Base-by-base conservation (phyloP, 2,888 invertebrate species). In the Erebia palarica region DNA sequence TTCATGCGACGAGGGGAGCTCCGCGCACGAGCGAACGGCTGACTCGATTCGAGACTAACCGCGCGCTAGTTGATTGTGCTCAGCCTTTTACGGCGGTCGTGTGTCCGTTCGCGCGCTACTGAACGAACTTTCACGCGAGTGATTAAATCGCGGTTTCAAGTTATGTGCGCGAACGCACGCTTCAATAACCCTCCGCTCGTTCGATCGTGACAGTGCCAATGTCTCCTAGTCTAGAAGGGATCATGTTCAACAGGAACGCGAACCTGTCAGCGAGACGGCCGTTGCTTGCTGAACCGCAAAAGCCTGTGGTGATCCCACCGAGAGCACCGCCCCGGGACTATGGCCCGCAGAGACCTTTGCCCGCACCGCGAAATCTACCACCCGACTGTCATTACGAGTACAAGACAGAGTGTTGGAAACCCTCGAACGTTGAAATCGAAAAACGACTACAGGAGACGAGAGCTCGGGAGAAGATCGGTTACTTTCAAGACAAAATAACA, bases 211-310 rank as follows among this genome's bases (percentile, higher is more conserved):
- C 91, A 84, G 90, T 85, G 85, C 91, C 83, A 89, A 93, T 93
- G 93, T 92, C 93, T 88, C 93, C 92, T 80, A 93, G 92, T 75
- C 83, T 93, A 80, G 93, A 93, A 84, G 92, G 89, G 80, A 90
- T 89, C 84, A 93, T 93, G 93, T 93, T 93, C 82, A 93, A 92
- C 84, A 88, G 93, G 89, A 91, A 86, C 85, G 85, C 89, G 78
- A 81, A 81, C 79, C 85, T 92, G 85, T 93, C 93, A 76, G 90
- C 90, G 83, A 90, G 93, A 75, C 90, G 92, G 82, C 93, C 92
- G 81, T 84, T 93, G 84, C 86, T 93, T 81, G 91, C 91, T 80
- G 93, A 91, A 84, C 90, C 91, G 81, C 92, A 91, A 85, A 91
- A 90, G 87, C 85, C 91, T 82, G 77, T 88, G 77, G 82, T 91